Evolutionary conservation across 2,888 invertebrate species (phyloP), one percentile per base, ranked within the genome.

Genomic region (Drosophila flavopinicola): DNA sequence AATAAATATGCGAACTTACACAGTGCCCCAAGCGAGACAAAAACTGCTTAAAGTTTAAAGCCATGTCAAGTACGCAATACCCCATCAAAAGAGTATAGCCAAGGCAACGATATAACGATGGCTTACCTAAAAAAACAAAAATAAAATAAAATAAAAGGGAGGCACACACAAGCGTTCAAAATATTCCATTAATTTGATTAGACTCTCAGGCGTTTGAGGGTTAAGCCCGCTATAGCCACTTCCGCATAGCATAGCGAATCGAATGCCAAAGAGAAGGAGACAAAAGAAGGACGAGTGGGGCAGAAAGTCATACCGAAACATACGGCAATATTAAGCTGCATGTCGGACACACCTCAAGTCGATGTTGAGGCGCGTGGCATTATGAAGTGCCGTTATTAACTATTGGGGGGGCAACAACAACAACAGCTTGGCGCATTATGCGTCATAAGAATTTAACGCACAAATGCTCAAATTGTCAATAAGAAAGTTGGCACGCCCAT

Each of bases 381-480:
- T 79, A 74, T 87, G 79, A 87, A 83, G 69, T 83, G 85, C 59
- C 47, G 53, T 82, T 85, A 83, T 84, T 75, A 82, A 80, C 82
- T 73, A 65, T 51, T 63, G 53, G 1, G 15, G 25, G 20, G 37
- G 9, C 13, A 3, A 25, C 59, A 41, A 20, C 13, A 3, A 25
- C 59, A 41, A 20, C 53, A 30, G 33, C 38, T 49, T 20, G 23
- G 10, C 24, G 53, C 68, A 84, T 84, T 80, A 84, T 71, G 85
- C 86, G 77, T 66, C 87, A 78, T 87, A 82, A 82, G 87, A 85
- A 85, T 85, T 87, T 83, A 76, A 83, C 76, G 85, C 85, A 69
- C 70, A 76, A 87, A 78, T 76, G 74, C 83, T 83, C 87, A 87
- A 84, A 84, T 87, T 84, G 83, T 83, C 85, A 84, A 87, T 87